These are phyloP conservation scores for Drosophila varians DNA, from an alignment of 1,140 invertebrate species.

Conservation along the genomic window DNA sequence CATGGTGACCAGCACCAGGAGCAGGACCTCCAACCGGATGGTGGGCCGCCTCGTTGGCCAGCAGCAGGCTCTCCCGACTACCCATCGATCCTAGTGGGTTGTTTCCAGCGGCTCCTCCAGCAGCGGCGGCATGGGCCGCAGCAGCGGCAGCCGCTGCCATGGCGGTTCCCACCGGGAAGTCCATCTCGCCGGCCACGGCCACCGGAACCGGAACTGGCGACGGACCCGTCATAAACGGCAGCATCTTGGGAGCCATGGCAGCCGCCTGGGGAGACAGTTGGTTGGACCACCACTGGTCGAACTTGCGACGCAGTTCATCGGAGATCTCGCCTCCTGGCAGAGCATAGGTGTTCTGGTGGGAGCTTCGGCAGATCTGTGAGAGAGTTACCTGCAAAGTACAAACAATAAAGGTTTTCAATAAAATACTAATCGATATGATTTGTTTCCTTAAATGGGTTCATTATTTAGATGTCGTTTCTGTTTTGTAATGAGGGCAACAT, in stretches of 20 bases:
- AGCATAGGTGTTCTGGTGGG: conserved; percentile 85
- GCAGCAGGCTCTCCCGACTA: conserved; percentile 67
- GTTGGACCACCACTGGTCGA: conserved; percentile 90
- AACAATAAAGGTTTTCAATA: neutral
- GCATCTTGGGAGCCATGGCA: conserved; percentile 83
- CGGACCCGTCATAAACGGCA: conserved; percentile 79
- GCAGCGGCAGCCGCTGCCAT: conserved; percentile 74
- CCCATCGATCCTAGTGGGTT: conserved; percentile 83
- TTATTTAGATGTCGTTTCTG: neutral
- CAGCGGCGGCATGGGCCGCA: conserved; percentile 84
- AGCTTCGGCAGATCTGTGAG: conserved; percentile 89
- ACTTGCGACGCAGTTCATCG: conserved; percentile 90
- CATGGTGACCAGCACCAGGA: conserved; percentile 52
- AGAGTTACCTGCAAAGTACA: conserved; percentile 88
- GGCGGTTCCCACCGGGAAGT: conserved; percentile 84
- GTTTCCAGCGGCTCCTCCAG: conserved; percentile 84
- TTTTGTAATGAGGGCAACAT: neutral
- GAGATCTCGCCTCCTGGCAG: conserved; percentile 87
- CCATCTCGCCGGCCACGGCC: conserved; percentile 67
- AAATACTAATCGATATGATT: neutral
- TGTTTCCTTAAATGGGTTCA: neutral
- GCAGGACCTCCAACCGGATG: conserved; percentile 52
- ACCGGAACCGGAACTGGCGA: conserved; percentile 58
- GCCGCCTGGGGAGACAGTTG: conserved; percentile 86
- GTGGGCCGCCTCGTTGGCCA: conserved; percentile 68